phyloP scores from a whole-genome alignment of 92 coral and sea anemone genomes.

The Porites cylindrica region DNA sequence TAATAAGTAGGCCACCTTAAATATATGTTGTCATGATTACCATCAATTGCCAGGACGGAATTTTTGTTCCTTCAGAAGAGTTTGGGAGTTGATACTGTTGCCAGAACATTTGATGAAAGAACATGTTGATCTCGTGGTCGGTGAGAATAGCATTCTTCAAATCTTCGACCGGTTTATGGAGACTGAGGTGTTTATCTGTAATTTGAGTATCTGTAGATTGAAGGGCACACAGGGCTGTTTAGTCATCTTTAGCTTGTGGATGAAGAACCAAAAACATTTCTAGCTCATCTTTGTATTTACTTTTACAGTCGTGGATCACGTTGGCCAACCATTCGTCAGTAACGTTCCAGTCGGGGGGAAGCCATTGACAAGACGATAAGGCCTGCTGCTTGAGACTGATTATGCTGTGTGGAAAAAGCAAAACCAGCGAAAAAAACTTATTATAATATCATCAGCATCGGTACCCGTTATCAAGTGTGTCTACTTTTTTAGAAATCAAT shows the following conservation, averaged over 20 bases:
- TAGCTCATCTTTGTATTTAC: conserved; percentile 50
- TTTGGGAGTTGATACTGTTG: conserved; percentile 52
- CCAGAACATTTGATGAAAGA: conserved; percentile 82
- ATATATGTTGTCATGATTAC: conserved; percentile 55
- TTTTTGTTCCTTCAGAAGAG: conserved; percentile 39
- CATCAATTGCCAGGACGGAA: conserved; percentile 65
- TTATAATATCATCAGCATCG: too few relatives aligned
- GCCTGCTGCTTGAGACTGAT: background rate
- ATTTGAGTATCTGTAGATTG: background rate
- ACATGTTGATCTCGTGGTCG: conserved; percentile 73
- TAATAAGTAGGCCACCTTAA: too few relatives aligned
- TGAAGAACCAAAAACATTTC: background rate
- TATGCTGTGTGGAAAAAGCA: too few relatives aligned
- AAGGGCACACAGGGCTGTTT: background rate
- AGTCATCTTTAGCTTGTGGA: background rate
- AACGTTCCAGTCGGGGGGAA: conserved; percentile 64
- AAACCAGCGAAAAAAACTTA: too few relatives aligned
- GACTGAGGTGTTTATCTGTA: background rate
- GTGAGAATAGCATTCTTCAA: conserved; percentile 51
- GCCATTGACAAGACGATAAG: conserved; percentile 62
- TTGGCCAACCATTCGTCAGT: conserved; percentile 62
- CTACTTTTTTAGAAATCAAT: too few relatives aligned
- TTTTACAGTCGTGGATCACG: background rate
- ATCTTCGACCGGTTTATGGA: conserved; percentile 30
- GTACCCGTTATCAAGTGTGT: too few relatives aligned